Conservation (phyloP, 1,140 invertebrate species). For the Littorina saxatilis region DNA sequence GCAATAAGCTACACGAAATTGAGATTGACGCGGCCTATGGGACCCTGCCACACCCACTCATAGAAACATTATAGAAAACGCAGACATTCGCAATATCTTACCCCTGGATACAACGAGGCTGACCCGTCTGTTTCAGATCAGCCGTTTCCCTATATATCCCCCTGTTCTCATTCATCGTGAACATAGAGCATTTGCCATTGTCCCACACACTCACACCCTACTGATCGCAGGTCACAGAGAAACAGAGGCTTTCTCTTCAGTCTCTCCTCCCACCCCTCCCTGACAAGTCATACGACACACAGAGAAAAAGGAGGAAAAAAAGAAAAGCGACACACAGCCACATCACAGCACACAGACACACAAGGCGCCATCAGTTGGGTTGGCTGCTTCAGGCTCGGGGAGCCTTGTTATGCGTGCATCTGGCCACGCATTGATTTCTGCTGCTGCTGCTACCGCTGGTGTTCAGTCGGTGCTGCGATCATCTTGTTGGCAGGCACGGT, state of each 20-base stretch:
- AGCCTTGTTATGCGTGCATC: neutral
- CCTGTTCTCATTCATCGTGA: too few species aligned
- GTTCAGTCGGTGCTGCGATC: neutral
- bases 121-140: too few species aligned
- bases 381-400: neutral
- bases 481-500: neutral
- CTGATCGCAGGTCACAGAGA: neutral
- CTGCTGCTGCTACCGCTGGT: neutral
- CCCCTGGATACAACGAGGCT: too few species aligned
- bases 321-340: neutral
- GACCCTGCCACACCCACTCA: too few species aligned
- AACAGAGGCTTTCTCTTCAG: neutral
- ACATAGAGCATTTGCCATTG: neutral
- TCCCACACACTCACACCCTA: neutral
- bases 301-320: too few species aligned
- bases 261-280: neutral
- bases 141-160: too few species aligned
- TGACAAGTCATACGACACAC: neutral
- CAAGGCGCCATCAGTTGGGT: neutral
- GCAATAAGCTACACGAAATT: too few species aligned
- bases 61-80: too few species aligned
- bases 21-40: too few species aligned
- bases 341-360: neutral
- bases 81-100: too few species aligned
- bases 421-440: conserved; percentile 22